phyloP scores from a whole-genome alignment of 2,888 invertebrate species.

The Xylota sylvarum region DNA sequence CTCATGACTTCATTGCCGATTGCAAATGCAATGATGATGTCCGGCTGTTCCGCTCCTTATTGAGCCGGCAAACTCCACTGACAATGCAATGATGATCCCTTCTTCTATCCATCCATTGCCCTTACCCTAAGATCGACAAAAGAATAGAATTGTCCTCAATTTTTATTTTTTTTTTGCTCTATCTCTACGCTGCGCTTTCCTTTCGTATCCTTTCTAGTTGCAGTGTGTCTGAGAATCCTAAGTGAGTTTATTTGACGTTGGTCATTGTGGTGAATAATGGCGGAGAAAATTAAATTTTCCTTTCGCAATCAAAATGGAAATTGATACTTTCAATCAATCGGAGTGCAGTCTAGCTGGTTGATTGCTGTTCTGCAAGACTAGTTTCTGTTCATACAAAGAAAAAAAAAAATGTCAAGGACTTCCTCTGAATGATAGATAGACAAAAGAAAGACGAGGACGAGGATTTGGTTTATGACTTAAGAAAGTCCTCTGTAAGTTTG shows the following conservation, averaged over 20 bases:
- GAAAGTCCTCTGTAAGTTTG: neutral
- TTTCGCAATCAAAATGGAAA: constrained; percentile 71
- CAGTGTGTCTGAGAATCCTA: neutral
- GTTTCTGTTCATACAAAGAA: constrained; percentile 10
- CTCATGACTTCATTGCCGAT: constrained; percentile 51
- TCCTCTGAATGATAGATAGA: neutral
- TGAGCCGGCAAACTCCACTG: constrained; percentile 37
- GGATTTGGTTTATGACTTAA: neutral
- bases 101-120: constrained; percentile 57
- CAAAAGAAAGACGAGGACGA: neutral
- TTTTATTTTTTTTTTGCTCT: neutral
- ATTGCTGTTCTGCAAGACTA: constrained; percentile 6
- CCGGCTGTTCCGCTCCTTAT: constrained; percentile 51
- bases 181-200: neutral
- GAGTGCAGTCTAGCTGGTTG: constrained; percentile 44
- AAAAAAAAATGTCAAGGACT: neutral
- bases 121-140: constrained; percentile 48
- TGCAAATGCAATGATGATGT: constrained; percentile 66
- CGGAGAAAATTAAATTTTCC: constrained; percentile 66
- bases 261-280: constrained; percentile 70
- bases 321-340: constrained; percentile 69
- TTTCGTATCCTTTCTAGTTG: constrained; percentile 12
- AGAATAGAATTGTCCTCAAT: constrained; percentile 36
- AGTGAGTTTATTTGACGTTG: constrained; percentile 40
- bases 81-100: constrained; percentile 62